A percentile compares a stretch with the other conserved stretches of the same genome.
Evolutionary conservation across 2,888 invertebrate species (phyloP).

Genomic region (Callyntrura sp.): DNA sequence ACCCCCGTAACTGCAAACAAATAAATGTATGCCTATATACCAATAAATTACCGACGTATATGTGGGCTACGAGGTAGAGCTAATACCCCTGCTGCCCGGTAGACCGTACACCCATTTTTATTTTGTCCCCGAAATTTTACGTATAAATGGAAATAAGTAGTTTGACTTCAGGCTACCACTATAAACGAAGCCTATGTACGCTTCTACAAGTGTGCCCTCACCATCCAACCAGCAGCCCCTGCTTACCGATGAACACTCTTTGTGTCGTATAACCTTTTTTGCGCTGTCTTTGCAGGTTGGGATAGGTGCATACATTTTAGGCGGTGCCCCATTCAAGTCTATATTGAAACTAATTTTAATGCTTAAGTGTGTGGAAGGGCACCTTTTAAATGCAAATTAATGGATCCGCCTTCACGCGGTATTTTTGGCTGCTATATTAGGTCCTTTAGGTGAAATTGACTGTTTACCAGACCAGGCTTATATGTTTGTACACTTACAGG

Average conservation of each 20-base stretch:
- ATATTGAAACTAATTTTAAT: conserved; percentile 58
- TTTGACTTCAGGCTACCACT: too few relatives aligned
- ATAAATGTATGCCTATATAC: not conserved
- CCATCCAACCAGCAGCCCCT: not conserved
- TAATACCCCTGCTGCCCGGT: not conserved
- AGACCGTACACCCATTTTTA: not conserved
- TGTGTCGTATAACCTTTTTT: not conserved
- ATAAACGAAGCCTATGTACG: not conserved
- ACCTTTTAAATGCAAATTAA: conserved; percentile 77
- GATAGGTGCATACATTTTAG: not conserved
- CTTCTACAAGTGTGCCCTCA: not conserved
- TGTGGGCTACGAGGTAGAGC: not conserved
- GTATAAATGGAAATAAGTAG: not conserved
- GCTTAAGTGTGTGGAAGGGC: conserved; percentile 67
- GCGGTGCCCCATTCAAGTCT: not conserved
- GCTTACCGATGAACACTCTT: too few relatives aligned
- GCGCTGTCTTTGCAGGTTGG: not conserved
- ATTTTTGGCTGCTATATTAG: conserved; percentile 44
- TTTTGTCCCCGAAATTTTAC: not conserved
- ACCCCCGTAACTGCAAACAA: conserved; percentile 62
- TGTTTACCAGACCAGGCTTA: not conserved
- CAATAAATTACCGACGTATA: not conserved
- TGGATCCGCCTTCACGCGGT: conserved; percentile 73
- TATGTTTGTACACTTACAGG: not conserved
- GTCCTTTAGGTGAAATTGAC: conserved; percentile 1